Evolutionary conservation across 2,888 invertebrate genomes (phyloP).

Genomic region (Sinodicranocentrus sp.): DNA sequence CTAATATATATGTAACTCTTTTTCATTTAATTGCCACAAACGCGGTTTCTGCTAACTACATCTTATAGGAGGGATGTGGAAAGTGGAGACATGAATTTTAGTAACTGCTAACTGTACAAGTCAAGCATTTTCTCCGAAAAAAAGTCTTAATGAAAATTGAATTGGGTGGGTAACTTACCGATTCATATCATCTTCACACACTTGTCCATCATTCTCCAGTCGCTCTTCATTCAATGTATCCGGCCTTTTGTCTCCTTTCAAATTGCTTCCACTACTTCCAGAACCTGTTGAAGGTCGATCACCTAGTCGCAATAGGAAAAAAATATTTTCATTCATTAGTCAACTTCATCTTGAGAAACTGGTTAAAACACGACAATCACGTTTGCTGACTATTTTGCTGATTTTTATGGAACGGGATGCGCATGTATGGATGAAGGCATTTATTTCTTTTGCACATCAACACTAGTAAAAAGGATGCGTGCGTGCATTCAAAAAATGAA

Average conservation of each 20-base stretch:
- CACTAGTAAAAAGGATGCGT: too few species aligned
- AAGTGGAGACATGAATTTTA: too few species aligned
- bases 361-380: slow-evolving; percentile 1
- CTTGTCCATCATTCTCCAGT: slow-evolving; percentile 73
- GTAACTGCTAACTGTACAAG: too few species aligned
- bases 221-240: slow-evolving; percentile 76
- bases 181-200: slow-evolving; percentile 74
- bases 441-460: background rate
- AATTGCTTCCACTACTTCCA: slow-evolving; percentile 72
- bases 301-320: slow-evolving; percentile 64
- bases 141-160: too few species aligned
- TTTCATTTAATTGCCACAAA: too few species aligned
- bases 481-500: too few species aligned
- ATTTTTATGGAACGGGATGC: background rate
- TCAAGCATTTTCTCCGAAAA: too few species aligned
- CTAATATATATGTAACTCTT: too few species aligned
- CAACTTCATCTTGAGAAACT: background rate
- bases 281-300: slow-evolving; percentile 73
- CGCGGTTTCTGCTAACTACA: too few species aligned
- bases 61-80: too few species aligned
- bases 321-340: slow-evolving; percentile 30
- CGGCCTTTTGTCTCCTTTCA: slow-evolving; percentile 73
- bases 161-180: too few species aligned
- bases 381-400: slow-evolving; percentile 38
- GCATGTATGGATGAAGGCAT: background rate